Evolutionary conservation across 1,140 invertebrate species (phyloP), one percentile per base, ranked within the genome.

Genomic region (Penaeus chinensis): DNA sequence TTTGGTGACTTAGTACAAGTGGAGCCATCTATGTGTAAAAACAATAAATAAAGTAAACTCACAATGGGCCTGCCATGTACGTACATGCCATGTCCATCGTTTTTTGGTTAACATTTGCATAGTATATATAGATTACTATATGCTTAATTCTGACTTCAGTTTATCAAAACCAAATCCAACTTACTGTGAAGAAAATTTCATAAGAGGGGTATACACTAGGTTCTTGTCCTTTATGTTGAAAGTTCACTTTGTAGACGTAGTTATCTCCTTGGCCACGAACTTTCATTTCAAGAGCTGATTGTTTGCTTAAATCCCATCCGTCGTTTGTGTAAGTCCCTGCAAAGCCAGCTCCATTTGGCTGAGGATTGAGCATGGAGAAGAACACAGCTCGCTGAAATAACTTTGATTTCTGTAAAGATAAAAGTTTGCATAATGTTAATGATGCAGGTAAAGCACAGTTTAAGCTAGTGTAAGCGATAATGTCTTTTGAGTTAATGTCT

Each of bases 341-440:
- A 91, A 96, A 95, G 11, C 95, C 94, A 60, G 95, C 95, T 2
- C 95, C 95, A 89, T 95, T 95, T 16, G 93, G 92, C 91, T 95
- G 95, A 11, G 95, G 95, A 91, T 95, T 95, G 10, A 96, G 91
- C 22, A 95, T 90, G 7, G 94, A 93, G 89, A 95, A 96, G 85
- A 96, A 94, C 90, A 96, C 92, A 0, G 94, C 95, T 90, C 94
- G 91, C 91, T 95, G 94, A 82, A 90, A 90, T 32, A 81, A 47
- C 27, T 83, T 60, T 37, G 84, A 65, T 82, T 90, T 90, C 85
- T 90, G 88, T 1, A 63, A 62, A 11, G 37, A 65, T 27, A 27
- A n/a, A 63, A 8, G 19, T 19, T 77, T n/a, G 11, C 13, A 54
- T 82, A 32, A n/a, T 42, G 24, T 42, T 24, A 79, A 27, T n/a